Evolutionary conservation across 2,888 invertebrate species (phyloP).

Genomic region (Eupithecia inturbata): DNA sequence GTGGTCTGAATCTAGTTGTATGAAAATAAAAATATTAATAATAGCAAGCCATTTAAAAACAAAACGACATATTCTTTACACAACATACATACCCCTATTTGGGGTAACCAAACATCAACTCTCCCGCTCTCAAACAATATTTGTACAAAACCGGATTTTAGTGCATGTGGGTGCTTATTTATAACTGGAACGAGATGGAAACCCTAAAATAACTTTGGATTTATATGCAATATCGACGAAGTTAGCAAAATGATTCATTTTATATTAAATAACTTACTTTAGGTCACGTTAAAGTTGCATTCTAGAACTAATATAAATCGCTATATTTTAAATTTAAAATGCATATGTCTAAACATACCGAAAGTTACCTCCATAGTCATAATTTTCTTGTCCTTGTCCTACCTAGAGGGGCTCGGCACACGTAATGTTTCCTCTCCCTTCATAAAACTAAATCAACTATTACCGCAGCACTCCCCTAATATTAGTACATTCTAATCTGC

Average conservation of each 20-base stretch:
- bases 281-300: background rate
- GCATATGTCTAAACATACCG: no score
- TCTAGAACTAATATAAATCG: background rate
- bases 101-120: slow-evolving; percentile 49
- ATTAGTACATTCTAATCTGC: no score
- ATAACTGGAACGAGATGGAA: background rate
- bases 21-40: background rate
- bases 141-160: slow-evolving; percentile 33
- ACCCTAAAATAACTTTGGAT: background rate
- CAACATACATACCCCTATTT: slow-evolving; percentile 43
- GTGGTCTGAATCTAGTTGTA: no score
- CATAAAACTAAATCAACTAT: no score
- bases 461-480: no score
- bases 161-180: slow-evolving; percentile 13
- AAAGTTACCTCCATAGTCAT: no score
- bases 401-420: no score
- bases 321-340: no score
- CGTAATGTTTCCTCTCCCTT: no score
- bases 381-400: no score
- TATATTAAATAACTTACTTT: background rate
- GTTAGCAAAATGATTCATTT: background rate
- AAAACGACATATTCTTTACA: background rate
- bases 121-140: slow-evolving; percentile 61
- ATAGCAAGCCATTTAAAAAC: background rate
- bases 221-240: background rate